Evolutionary conservation across 2,888 invertebrate species (phyloP), one percentile per base, ranked within the genome.

Genomic region (Helicoverpa assulta): DNA sequence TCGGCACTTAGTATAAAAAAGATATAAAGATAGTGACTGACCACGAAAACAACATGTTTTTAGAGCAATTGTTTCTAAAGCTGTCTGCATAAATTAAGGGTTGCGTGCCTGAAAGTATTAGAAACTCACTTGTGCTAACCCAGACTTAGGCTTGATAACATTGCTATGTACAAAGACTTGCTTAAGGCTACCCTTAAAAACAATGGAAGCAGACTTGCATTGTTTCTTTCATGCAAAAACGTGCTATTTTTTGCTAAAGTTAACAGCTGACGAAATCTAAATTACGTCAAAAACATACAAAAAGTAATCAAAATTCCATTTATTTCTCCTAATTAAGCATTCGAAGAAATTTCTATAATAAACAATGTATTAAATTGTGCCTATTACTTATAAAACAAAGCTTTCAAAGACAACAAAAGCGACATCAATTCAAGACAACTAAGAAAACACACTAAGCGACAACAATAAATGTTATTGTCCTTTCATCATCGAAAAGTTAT

Each of bases 401-500:
- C 47, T 47, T 47, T 47, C 1, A n/a, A 47, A 26, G 5, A 19
- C 7, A 37, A 16, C n/a, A 19, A 12, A 19, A 19, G 2, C 10
- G 47, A 18, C 5, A 29, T 43, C 1, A 6, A 47, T 47, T 47
- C 10, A 6, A n/a, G 47, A n/a, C n/a, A 47, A 40, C 40, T 40
- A 33, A 33, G 33, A 10, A 33, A 33, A 33, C 33, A 47, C 47
- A 47, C 47, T 50, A 10, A 18, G 10, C 14, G 29, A 10, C 19
- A 53, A 74, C 56, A 60, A 12, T 58, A 72, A 76, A 77, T 56
- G 56, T 79, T 18, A 59, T 72, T 77, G 70, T 79, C 73, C 73
- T 75, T 60, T 43, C 43, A 50, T 67, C 68, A 59, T 54, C 29
- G 53, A 47, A 80, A 88, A 88, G 80, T 89, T 87, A 74, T 76